Conservation (phyloP, 2,797 vertebrate species). For the Amniataba percoides region DNA sequence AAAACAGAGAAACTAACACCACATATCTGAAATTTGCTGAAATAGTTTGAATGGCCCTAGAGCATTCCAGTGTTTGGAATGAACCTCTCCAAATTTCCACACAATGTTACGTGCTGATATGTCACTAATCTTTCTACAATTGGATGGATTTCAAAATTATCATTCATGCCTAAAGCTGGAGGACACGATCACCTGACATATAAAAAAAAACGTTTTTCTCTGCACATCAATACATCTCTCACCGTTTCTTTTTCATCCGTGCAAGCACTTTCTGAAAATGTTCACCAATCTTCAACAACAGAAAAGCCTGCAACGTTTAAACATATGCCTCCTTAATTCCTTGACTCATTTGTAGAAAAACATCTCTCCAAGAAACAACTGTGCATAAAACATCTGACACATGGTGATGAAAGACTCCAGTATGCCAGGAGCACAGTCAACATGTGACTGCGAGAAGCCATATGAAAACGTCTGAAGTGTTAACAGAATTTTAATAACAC, state of each 20-base stretch:
- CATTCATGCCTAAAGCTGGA: constrained; percentile 3
- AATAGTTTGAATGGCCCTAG: not conserved
- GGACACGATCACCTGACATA: not conserved
- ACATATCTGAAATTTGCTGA: constrained; percentile 15
- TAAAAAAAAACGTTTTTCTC: not conserved
- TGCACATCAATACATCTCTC: not conserved
- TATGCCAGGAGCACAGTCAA: not conserved
- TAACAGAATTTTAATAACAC: constrained; percentile 12
- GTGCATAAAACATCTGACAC: constrained; percentile 7
- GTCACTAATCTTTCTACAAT: not conserved
- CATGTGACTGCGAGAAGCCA: constrained; percentile 1
- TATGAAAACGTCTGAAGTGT: constrained; percentile 9
- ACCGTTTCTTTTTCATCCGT: not conserved
- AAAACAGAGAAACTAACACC: constrained; percentile 2
- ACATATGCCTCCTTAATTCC: not conserved
- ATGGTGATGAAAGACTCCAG: not conserved
- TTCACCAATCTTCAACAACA: not conserved
- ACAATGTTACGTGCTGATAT: not conserved
- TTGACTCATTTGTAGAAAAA: not conserved
- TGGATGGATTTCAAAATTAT: constrained; percentile 9
- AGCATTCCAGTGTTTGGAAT: constrained; percentile 5
- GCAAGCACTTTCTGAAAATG: not conserved
- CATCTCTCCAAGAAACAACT: constrained; percentile 8
- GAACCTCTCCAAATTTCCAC: not conserved
- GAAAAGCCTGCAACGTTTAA: not conserved